Evolutionary conservation across 2,113 vertebrate genomes (phyloP).

Genomic region (Casuarius casuarius): DNA sequence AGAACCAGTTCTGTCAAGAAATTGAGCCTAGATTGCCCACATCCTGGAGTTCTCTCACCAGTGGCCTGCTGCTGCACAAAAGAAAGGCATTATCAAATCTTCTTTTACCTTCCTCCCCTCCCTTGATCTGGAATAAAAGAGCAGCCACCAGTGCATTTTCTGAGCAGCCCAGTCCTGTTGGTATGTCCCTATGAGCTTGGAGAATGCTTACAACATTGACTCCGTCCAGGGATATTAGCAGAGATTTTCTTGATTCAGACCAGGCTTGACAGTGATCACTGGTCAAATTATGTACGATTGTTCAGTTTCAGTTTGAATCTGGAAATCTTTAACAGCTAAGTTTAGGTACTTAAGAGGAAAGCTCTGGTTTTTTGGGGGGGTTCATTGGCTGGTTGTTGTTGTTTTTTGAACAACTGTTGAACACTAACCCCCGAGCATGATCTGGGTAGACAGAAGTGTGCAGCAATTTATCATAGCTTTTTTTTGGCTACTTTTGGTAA

Average conservation of each 20-base stretch:
- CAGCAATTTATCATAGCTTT: not conserved
- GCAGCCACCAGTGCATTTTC: not conserved
- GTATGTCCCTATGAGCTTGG: not conserved
- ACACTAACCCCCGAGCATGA: not conserved
- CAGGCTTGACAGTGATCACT: not conserved
- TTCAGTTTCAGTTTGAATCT: not conserved
- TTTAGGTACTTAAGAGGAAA: not conserved
- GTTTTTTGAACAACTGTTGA: not conserved
- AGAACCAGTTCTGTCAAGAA: not conserved
- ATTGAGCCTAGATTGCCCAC: not conserved
- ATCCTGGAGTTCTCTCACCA: not conserved
- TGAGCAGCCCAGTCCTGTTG: not conserved
- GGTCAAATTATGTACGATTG: accelerated
- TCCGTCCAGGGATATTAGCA: not conserved
- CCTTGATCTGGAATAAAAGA: not conserved
- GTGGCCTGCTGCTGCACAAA: not conserved
- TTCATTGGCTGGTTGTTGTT: too few relatives aligned
- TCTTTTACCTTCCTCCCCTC: not conserved
- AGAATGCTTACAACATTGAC: not conserved
- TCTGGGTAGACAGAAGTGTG: not conserved
- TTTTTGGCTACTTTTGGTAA: not conserved
- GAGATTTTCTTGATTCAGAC: not conserved
- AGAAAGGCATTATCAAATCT: not conserved
- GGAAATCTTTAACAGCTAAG: not conserved
- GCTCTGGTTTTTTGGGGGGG: too few relatives aligned